Evolutionary conservation across 2,113 vertebrate genomes (phyloP).

Genomic region (Prinia subflava): DNA sequence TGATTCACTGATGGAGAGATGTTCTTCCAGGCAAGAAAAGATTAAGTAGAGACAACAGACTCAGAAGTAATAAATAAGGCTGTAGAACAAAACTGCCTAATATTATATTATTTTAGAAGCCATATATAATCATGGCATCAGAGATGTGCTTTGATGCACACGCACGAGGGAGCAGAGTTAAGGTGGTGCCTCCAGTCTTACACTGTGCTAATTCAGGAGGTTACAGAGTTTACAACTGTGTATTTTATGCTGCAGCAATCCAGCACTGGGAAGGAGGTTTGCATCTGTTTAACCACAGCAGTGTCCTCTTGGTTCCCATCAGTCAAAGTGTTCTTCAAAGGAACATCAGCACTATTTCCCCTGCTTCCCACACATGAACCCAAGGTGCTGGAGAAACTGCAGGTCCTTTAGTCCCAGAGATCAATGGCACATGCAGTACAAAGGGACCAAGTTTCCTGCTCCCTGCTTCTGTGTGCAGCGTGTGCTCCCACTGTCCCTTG

Average conservation of each 20-base stretch:
- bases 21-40: constrained; percentile 60
- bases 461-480: fast-evolving
- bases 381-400: neutral
- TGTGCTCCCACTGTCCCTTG: neutral
- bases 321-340: neutral
- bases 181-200: neutral
- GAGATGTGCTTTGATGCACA: neutral
- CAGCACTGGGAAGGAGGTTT: neutral
- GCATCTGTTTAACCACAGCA: neutral
- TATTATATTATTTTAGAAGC: constrained; percentile 53
- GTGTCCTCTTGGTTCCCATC: neutral
- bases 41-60: constrained; percentile 69
- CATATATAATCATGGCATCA: constrained; percentile 24
- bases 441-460: neutral
- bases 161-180: neutral
- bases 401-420: neutral
- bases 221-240: neutral
- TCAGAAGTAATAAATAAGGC: constrained; percentile 66
- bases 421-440: neutral
- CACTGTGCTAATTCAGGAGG: neutral
- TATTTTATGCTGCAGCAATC: neutral
- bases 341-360: neutral
- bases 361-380: neutral
- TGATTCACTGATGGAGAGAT: constrained; percentile 68
- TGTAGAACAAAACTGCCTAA: constrained; percentile 54